phyloP scores from a whole-genome alignment of 2,113 vertebrate species.

The Protomyctophum bolini region DNA sequence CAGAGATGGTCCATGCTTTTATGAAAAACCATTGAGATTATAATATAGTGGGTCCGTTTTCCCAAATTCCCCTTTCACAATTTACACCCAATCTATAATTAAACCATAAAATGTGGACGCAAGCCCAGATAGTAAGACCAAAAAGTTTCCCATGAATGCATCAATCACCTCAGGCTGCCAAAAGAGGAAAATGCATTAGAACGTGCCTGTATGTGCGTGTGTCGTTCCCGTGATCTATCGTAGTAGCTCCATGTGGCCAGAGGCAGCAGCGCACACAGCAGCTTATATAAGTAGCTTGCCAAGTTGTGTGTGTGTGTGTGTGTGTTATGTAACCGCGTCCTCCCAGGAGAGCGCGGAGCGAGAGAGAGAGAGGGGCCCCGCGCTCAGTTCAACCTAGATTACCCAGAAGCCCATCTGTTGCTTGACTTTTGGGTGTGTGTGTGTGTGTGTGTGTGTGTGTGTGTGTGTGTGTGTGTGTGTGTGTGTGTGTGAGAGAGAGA shows the following conservation, averaged over 20 bases:
- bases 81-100: background rate
- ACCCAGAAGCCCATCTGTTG: background rate
- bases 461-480: background rate
- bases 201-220: slow-evolving; percentile 7
- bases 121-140: background rate
- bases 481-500: background rate
- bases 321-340: slow-evolving; percentile 64
- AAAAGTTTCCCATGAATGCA: background rate
- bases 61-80: background rate
- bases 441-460: no score
- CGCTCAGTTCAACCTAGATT: slow-evolving; percentile 4
- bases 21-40: no score
- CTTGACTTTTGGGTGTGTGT: background rate
- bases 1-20: no score
- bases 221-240: slow-evolving; percentile 18
- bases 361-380: slow-evolving; percentile 4
- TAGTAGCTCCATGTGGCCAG: slow-evolving; percentile 39
- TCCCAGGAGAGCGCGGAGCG: slow-evolving; percentile 31
- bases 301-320: slow-evolving; percentile 16
- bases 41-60: no score
- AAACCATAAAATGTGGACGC: background rate
- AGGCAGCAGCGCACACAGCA: slow-evolving; percentile 30
- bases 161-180: background rate
- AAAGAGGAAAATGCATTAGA: slow-evolving; percentile 2
- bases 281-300: slow-evolving; percentile 68